Conservation (phyloP, 2,113 vertebrate species). For the Stomatorhinus ivindoensis region DNA sequence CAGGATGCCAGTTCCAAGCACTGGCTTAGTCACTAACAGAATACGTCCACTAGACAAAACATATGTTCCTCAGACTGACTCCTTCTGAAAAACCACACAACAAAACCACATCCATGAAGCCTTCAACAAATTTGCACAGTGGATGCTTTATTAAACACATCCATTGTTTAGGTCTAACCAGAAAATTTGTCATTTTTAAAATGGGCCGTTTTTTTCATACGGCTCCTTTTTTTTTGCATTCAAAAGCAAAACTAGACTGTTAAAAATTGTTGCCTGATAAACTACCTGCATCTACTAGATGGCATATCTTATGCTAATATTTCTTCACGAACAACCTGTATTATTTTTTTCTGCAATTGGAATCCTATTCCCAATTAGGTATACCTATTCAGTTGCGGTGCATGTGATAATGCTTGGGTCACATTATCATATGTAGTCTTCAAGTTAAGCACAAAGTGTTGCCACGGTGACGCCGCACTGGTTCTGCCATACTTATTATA, state of each 20-base stretch:
- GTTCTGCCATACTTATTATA: neutral
- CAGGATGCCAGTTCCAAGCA: neutral
- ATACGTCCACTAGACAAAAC: neutral
- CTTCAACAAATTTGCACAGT: neutral
- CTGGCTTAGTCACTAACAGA: neutral
- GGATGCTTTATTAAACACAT: neutral
- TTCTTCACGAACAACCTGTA: neutral
- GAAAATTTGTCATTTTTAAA: neutral
- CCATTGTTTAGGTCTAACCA: neutral
- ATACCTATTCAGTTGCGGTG: neutral
- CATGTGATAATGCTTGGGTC: neutral
- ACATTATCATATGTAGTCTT: neutral
- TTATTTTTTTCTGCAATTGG: neutral
- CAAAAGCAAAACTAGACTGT: neutral
- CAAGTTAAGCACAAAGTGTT: neutral
- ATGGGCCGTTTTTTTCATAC: neutral
- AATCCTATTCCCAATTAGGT: neutral
- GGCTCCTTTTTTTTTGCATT: neutral
- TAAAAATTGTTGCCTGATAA: neutral
- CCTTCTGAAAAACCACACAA: neutral
- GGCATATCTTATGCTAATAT: neutral
- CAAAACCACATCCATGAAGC: neutral
- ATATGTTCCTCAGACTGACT: neutral
- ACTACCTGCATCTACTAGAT: neutral
- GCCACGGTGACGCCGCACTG: neutral